A percentile compares a stretch with the other conserved stretches of the same genome.
These are phyloP conservation scores for Lymantria monacha DNA, from an alignment of 2,888 invertebrate species.

Conservation along the genomic window DNA sequence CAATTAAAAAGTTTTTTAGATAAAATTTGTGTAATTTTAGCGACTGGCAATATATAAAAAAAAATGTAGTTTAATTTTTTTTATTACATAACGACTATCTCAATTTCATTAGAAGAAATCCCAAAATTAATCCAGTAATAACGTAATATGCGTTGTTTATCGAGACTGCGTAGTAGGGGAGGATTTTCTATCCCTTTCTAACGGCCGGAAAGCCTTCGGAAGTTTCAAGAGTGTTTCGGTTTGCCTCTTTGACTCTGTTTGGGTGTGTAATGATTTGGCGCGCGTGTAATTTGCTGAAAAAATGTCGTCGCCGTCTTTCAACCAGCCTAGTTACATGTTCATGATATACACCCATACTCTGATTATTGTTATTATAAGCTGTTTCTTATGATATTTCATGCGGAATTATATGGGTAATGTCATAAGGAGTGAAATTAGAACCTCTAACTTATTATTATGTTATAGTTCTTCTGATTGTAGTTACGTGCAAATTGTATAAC, in stretches of 20 bases:
- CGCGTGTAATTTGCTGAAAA: slow-evolving; percentile 76
- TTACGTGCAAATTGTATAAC: not conserved
- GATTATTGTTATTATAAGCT: slow-evolving; percentile 57
- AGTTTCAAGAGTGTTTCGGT: slow-evolving; percentile 77
- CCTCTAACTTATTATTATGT: slow-evolving; percentile 21
- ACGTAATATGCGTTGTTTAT: slow-evolving; percentile 23
- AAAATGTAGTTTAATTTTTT: not conserved
- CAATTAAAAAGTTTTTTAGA: too few relatives aligned
- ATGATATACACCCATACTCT: slow-evolving; percentile 42
- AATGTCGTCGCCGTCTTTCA: slow-evolving; percentile 61
- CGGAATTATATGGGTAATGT: slow-evolving; percentile 24
- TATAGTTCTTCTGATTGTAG: not conserved
- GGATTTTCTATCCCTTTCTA: slow-evolving; percentile 55
- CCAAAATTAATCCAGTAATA: slow-evolving; percentile 14
- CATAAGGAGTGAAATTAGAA: slow-evolving; percentile 12
- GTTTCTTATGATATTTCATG: slow-evolving; percentile 31
- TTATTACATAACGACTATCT: slow-evolving; percentile 8
- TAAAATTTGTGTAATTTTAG: too few relatives aligned
- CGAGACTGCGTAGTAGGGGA: slow-evolving; percentile 52
- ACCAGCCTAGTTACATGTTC: slow-evolving; percentile 48
- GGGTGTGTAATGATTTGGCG: slow-evolving; percentile 79
- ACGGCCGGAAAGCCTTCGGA: slow-evolving; percentile 69
- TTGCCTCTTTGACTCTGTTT: slow-evolving; percentile 81
- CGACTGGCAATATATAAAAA: too few relatives aligned
- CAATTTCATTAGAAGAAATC: slow-evolving; percentile 15